Evolutionary conservation across 2,797 vertebrate genomes (phyloP), one percentile per base, ranked within the genome.

Genomic region (Brotula barbata): DNA sequence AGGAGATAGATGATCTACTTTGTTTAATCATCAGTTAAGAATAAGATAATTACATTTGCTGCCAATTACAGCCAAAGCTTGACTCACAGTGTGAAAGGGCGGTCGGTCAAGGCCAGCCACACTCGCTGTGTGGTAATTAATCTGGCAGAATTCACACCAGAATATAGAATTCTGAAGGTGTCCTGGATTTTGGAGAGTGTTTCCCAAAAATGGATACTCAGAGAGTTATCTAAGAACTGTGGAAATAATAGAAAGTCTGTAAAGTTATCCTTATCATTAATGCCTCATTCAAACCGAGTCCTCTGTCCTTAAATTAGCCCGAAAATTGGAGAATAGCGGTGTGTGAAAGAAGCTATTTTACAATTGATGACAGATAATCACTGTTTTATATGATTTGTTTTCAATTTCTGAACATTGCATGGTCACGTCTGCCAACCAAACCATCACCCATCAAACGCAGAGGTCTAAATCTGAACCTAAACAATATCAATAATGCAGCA

Each of bases 1-100:
- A n/a, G 36, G 47, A 64, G 40, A 79, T 64, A 43, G 54, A 76
- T 59, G 36, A 34, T 4, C 34, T 37, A 55, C 57, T 74, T 70
- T 59, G 43, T 67, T 68, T 62, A 20, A 54, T 72, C 56, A 55
- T 25, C 25, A 53, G 50, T 63, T 57, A 33, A 45, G 52, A 47
- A n/a, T n/a, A n/a, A 44, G 17, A 60, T 57, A 64, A 68, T 60
- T 28, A 58, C 39, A 34, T 64, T 45, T 72, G 14, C n/a, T 7
- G 17, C 19, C 9, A 56, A 19, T 60, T 33, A 25, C 16, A 36
- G 45, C 11, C 15, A 6, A 43, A 20, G 16, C 6, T 11, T 42
- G 14, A 37, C 55, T 65, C 57, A 42, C 36, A 54, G 5, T 39
- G 4, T 44, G 20, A 50, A 36, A 31, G 33, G 6, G 1, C 19